Percentiles rank a stretch among this genome's conserved stretches.
Conservation (phyloP, 1,140 invertebrate genomes). For the Hetaerina americana region DNA sequence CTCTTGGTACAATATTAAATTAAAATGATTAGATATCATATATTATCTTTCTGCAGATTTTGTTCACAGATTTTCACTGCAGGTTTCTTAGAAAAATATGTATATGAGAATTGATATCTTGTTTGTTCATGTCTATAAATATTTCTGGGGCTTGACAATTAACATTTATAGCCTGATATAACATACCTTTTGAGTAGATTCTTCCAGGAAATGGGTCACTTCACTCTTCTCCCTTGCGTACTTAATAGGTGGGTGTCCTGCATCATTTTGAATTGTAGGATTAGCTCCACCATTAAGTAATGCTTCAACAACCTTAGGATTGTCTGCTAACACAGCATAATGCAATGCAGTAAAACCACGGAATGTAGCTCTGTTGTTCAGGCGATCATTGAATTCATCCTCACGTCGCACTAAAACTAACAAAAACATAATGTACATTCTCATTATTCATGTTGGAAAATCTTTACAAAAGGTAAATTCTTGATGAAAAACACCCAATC, state of each 20-base stretch:
- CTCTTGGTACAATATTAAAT: no score
- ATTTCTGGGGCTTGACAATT: no score
- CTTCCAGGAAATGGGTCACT: slow-evolving; percentile 24
- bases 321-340: slow-evolving; percentile 72
- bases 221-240: slow-evolving; percentile 53
- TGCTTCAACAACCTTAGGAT: slow-evolving; percentile 40
- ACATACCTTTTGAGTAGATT: slow-evolving; percentile 17
- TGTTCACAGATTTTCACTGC: no score
- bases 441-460: no score
- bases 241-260: slow-evolving; percentile 61
- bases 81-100: no score
- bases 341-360: slow-evolving; percentile 79
- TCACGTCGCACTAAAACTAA: slow-evolving; percentile 53
- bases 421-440: slow-evolving; percentile 17
- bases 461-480: no score
- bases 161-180: no score
- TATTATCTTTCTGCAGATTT: no score
- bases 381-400: slow-evolving; percentile 61
- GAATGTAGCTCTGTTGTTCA: slow-evolving; percentile 64
- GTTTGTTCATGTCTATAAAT: no score
- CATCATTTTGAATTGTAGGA: slow-evolving; percentile 60
- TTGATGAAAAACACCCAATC: no score
- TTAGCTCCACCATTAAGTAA: slow-evolving; percentile 54
- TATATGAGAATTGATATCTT: no score
- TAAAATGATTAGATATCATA: no score